Base-by-base conservation (phyloP, 2,113 vertebrate species). In the Podarcis muralis region DNA sequence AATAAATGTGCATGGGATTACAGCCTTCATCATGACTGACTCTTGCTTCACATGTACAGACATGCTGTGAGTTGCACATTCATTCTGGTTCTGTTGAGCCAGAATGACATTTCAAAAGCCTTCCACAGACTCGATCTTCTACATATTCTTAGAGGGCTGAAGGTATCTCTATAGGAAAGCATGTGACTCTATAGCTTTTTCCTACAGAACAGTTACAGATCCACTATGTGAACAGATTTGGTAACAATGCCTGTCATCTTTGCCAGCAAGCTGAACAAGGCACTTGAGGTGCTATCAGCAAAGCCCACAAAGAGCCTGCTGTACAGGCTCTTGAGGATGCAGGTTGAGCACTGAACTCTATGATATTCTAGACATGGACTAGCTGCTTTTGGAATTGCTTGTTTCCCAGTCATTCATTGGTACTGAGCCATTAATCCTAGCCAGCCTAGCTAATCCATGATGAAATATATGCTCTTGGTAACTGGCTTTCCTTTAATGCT, bases 371-470 rank as follows among this genome's bases (percentile, higher is more conserved):
- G 57, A 75, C 20, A 20, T 83, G 57, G 30, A 76, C 75, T 32
- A 27, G 3, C 25, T 77, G 11, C 27, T 53, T 2, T 4, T 75
- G 71, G 80, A 43, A 59, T 80, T 78, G 62, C 30, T 81, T 81
- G 9, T 94, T 95, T 95, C 91, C 94, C 93, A 92, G 93, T 53
- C 79, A n/a, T 71, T 91, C 3, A 8, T 81, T 91, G 92, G 93
- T 89, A 85, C 84, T 84, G 53, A 74, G 59, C 75, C 77, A 8
- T 22, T 5, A 32, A 75, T 72, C 71, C 78, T 82, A 59, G 35
- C 18, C 43, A 25, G 72, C 25, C 53, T 86, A 80, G 82, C 82
- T 89, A 81, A 62, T 18, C 71, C 7, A 27, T 88, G 5, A 4
- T 18, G 77, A 62, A 27, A 89, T 32, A 83, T 23, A 87, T 30